Percentiles rank a stretch among this genome's conserved stretches.
Evolutionary conservation across 2,888 invertebrate species (phyloP).

Genomic region (Patella pellucida): DNA sequence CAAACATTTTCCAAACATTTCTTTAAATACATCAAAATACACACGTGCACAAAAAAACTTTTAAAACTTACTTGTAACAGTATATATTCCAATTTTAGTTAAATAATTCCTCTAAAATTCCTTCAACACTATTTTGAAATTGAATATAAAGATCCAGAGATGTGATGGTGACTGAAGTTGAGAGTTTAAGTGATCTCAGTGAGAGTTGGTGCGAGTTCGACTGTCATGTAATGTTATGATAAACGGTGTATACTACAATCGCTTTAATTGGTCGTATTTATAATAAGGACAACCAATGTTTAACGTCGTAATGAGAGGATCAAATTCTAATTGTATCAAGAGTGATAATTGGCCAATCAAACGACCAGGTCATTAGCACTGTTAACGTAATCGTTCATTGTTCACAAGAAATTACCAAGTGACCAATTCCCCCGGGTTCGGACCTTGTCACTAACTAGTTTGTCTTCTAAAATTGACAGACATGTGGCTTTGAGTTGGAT

Average conservation of each 20-base stretch:
- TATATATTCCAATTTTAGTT: no score
- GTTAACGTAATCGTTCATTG: neutral
- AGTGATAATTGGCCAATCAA: slow-evolving; percentile 10
- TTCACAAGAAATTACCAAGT: slow-evolving; percentile 2
- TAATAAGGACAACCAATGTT: neutral
- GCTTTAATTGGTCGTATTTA: slow-evolving; percentile 6
- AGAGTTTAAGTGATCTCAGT: no score
- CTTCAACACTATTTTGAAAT: no score
- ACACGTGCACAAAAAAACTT: no score
- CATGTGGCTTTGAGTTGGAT: neutral
- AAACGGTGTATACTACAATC: neutral
- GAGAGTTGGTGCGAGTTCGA: no score
- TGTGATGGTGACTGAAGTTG: no score
- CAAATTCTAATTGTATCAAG: neutral
- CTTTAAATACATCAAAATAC: no score
- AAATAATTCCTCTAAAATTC: no score
- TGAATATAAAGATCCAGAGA: no score
- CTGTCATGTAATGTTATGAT: slow-evolving; percentile 7
- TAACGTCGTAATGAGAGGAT: slow-evolving; percentile 9
- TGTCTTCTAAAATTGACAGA: slow-evolving; percentile 9
- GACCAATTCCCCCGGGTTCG: neutral
- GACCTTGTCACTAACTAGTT: neutral
- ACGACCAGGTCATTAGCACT: neutral
- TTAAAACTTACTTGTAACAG: no score
- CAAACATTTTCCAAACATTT: no score